Evolutionary conservation across 1,140 invertebrate species (phyloP).

Genomic region (Arion vulgaris): DNA sequence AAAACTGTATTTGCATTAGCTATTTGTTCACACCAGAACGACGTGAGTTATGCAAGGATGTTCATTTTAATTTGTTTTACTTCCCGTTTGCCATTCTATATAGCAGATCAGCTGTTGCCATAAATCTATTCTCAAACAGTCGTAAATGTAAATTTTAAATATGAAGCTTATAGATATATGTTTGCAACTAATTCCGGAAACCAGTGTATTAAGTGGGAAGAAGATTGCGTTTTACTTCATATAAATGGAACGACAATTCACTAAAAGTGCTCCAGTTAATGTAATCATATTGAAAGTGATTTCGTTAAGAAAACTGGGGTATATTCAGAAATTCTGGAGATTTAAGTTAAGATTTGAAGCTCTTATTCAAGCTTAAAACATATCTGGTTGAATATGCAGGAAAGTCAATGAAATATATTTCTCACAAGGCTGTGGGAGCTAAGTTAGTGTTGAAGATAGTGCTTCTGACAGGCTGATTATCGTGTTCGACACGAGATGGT

Average conservation of each 20-base stretch:
- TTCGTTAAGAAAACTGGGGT: background rate
- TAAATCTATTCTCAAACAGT: no score
- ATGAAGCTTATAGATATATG: background rate
- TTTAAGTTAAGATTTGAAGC: background rate
- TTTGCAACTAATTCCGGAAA: background rate
- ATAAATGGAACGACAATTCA: background rate
- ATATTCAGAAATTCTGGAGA: background rate
- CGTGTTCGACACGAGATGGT: background rate
- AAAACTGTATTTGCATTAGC: no score
- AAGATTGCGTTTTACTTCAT: background rate
- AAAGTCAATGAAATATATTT: background rate
- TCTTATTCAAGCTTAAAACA: background rate
- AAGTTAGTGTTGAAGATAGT: background rate
- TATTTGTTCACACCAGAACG: no score
- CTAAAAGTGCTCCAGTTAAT: background rate
- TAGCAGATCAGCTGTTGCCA: no score
- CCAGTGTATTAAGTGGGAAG: background rate
- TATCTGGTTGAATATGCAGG: background rate
- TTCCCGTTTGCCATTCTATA: no score
- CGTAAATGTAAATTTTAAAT: no score
- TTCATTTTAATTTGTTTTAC: no score
- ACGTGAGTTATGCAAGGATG: no score
- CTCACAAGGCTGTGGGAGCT: background rate
- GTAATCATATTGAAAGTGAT: background rate
- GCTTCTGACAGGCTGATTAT: background rate